Evolutionary conservation across 92 coral and sea anemone species (phyloP), one percentile per base, ranked within the genome.

Genomic region (Phenganax subtilis): DNA sequence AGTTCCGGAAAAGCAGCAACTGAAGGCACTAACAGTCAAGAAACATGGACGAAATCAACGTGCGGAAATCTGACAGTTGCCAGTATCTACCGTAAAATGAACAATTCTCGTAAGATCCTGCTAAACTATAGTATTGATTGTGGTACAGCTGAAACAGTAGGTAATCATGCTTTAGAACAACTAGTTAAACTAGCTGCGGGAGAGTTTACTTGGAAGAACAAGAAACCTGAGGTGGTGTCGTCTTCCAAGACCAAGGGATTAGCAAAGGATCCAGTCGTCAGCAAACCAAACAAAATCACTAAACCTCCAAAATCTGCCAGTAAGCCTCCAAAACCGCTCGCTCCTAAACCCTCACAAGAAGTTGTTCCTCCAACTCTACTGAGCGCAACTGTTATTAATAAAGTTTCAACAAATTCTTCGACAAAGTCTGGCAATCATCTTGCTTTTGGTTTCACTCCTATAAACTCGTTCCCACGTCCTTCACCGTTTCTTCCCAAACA

Each of bases 21-120:
- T 57, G 37, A 56, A 78, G 7, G 59, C 28, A 77, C 53, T 31
- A 74, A 51, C 17, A 66, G 75, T 12, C 84, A 81, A 16, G 84
- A 88, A 15, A 77, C 68, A 57, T 96, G 99, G 99, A 90, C 85
- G 10, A 80, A 83, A 67, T 86, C 83, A 44, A 96, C 72, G 37
- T 88, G 97, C 72, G 87, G 93, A 1, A 90, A 73, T 69, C 76
- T 92, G 10, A 96, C 97, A 11, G 72, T 96, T 86, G 97, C 97
- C 17, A 96, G 90, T 70, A 86, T 96, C 14, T 96, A 90, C 71
- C 89, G 93, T 63, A 90, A 86, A 80, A 83, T 90, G 77, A 90
- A 93, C 51, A 84, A 93, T 54, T 97, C 99, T 5, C 76, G 91
- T 20, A 96, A 96, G 85, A 72, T 96, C 30, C 85, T 86, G 66